phyloP scores from a whole-genome alignment of 2,113 vertebrate genomes.

The Oenanthe oenanthe region DNA sequence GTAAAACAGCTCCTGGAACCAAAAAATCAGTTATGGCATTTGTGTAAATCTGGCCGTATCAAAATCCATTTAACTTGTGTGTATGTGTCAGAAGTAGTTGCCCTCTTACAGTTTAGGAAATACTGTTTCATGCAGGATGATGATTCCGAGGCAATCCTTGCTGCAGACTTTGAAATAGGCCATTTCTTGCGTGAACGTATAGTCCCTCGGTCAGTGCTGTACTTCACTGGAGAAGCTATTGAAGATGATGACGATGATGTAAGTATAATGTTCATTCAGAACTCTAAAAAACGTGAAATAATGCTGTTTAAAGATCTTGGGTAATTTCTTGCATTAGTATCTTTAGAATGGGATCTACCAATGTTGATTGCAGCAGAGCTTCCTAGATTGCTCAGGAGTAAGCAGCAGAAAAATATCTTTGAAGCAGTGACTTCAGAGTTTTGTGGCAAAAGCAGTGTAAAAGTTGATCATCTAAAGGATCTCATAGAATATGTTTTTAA shows the following conservation, averaged over 20 bases:
- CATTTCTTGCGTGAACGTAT: conserved; percentile 98
- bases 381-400: not conserved
- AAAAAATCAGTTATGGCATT: not conserved
- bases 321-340: not conserved
- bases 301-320: not conserved
- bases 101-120: not conserved
- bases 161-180: conserved; percentile 98
- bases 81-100: not conserved
- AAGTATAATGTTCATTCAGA: conserved; percentile 43
- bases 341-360: not conserved
- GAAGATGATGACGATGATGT: conserved; percentile 98
- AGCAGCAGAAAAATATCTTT: not conserved
- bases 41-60: not conserved
- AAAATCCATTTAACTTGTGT: not conserved
- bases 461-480: not conserved
- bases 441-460: not conserved
- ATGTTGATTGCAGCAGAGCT: not conserved
- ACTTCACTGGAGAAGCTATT: conserved; percentile 98
- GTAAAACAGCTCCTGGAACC: not conserved
- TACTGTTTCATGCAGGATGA: conserved; percentile 83
- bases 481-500: not conserved
- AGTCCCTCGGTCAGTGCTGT: conserved; percentile 93
- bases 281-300: not conserved
- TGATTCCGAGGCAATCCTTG: conserved; percentile 93
- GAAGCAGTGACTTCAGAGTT: not conserved